Base-by-base conservation (phyloP, 1,140 invertebrate genomes). In the Drosophila obscura region DNA sequence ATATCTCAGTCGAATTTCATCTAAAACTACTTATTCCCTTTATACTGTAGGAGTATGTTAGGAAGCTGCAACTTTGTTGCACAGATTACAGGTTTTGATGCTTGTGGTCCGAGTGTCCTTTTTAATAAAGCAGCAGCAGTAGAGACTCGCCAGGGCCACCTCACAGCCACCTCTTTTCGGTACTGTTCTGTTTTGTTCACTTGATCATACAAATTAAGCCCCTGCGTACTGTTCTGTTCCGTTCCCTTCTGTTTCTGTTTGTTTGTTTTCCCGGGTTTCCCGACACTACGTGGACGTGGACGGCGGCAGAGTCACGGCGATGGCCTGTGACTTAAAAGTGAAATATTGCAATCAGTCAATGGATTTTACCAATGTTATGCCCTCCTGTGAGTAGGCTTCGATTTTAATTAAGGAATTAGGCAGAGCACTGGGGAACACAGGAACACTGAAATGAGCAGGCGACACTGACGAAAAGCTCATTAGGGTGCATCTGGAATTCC, bases 381-480 rank as follows among this genome's bases (percentile, higher is more conserved):
- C 28, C 43, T 48, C 11, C 45, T 41, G 71, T 39, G 46, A 56
- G 75, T 87, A 88, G 82, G 83, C 82, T 87, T 87, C 78, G 83
- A 87, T 87, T 87, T 87, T 87, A 87, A 87, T 87, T 87, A 87
- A 87, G 82, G 82, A 87, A 83, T 87, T 87, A 87, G 82, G 77
- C 81, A 63, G 49, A 73, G 71, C 35, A 2, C 35, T 39, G 35
- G 35, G 35, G 31, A 48, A 13, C 26, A 71, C 65, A 50, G 68
- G 22, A 24, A 4, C 22, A 24, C 22, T 46, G 61, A 72, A 83
- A 79, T 83, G 71, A 77, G 67, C 61, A 61, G 31, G 57, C 41
- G 62, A 67, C 44, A 73, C 50, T 69, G 56, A 26, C 57, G 49
- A 55, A 77, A 85, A 85, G 78, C 83, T 85, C 80, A 84, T 84